Evolutionary conservation across 2,113 vertebrate genomes (phyloP).

Genomic region (Ochotona princeps): DNA sequence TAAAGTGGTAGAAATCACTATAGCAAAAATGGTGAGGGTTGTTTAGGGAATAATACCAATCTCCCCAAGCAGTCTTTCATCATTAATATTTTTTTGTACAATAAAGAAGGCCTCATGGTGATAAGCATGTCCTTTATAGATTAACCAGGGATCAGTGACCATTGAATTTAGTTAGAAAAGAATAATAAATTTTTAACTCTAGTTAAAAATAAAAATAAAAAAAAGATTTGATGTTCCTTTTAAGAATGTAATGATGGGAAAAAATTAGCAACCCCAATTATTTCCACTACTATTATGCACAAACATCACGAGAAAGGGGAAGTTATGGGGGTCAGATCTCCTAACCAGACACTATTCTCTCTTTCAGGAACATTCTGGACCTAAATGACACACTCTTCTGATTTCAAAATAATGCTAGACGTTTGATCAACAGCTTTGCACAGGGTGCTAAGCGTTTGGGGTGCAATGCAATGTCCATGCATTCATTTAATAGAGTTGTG

Average conservation of each 20-base stretch:
- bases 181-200: constrained; percentile 48
- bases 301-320: background rate
- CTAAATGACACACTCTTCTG: background rate
- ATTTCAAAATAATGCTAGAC: constrained; percentile 59
- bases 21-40: constrained; percentile 19
- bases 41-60: constrained; percentile 46
- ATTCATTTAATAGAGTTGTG: constrained; percentile 41
- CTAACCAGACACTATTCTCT: constrained; percentile 23
- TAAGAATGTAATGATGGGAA: constrained; percentile 15
- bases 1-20: constrained; percentile 46
- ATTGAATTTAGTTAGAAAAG: constrained; percentile 65
- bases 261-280: constrained; percentile 21
- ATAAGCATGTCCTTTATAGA: constrained; percentile 57
- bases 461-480: constrained; percentile 40
- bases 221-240: constrained; percentile 52
- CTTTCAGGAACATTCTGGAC: background rate
- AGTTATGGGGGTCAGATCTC: background rate
- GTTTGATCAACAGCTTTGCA: constrained; percentile 70
- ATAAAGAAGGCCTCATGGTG: constrained; percentile 48
- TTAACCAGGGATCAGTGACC: constrained; percentile 41
- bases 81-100: constrained; percentile 35
- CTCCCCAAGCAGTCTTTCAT: constrained; percentile 44
- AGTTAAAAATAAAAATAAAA: background rate
- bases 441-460: constrained; percentile 53
- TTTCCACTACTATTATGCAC: background rate